Base-by-base conservation (phyloP, 1,140 invertebrate genomes). In the Bombus waltoni region DNA sequence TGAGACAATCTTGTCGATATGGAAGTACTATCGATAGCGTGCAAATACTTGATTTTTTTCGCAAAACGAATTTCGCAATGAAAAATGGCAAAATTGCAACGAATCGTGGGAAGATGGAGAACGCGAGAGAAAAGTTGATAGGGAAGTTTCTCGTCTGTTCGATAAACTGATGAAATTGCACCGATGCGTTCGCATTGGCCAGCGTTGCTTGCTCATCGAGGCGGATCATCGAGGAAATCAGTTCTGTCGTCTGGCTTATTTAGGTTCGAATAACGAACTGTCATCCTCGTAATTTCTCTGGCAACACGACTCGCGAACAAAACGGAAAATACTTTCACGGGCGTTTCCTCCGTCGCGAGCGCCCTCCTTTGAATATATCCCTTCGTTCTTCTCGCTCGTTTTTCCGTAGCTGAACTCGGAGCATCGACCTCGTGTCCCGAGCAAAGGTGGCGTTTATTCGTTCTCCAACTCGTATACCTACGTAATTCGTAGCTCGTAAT, bases 281-380 rank as follows among this genome's bases (percentile, higher is more conserved):
- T 10, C 32, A 42, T 75, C 32, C n/a, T 25, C 73, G n/a, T 9
- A 8, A n/a, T 35, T n/a, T 42, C n/a, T 42, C 25, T 10, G 22
- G 32, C 38, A 38, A 42, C 32, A 44, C 11, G 44, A 53, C 44
- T 28, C 38, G 42, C 62, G 62, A 53, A 79, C 62, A 79, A 79
- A 68, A 42, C 42, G 62, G 62, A 68, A 79, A 79, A 79, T 68
- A 47, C 42, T 79, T 79, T 66, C n/a, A 44, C 76, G 75, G 57
- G n/a, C 75, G 75, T 65, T 66, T 66, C 62, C 62, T 79, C 76
- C 4, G n/a, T 44, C 76, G 15, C 28, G 38, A 22, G 15, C 57
- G 76, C 76, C 38, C 59, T 80, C 65, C 42, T 44, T 77, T 40
- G 75, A 77, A 77, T 77, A 77, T 18, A 18, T 62, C 57, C 35